Evolutionary conservation across 2,797 vertebrate genomes (phyloP).

Genomic region (Lepus oiostolus): DNA sequence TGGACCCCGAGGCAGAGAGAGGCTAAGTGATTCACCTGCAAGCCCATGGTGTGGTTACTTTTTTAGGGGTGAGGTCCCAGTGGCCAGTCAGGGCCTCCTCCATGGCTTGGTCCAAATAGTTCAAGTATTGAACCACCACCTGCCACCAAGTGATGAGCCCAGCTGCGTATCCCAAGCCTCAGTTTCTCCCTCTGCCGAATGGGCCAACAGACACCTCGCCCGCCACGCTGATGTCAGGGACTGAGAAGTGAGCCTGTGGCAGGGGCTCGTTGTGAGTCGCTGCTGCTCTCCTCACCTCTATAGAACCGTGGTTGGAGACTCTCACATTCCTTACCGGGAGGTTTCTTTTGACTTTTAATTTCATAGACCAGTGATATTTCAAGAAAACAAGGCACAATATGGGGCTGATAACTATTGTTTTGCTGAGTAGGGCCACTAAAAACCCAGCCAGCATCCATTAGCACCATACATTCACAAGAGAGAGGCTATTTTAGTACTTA

Average conservation of each 20-base stretch:
- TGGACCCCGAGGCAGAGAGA: constrained; percentile 44
- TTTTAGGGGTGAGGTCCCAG: neutral
- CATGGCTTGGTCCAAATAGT: neutral
- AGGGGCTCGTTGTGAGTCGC: neutral
- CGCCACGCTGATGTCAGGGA: neutral
- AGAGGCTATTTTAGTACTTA: neutral
- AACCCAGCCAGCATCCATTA: neutral
- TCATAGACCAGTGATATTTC: neutral
- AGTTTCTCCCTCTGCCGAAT: neutral
- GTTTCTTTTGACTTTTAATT: constrained; percentile 31
- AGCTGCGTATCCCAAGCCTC: neutral
- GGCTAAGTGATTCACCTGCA: neutral
- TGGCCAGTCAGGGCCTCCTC: neutral
- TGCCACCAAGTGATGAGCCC: neutral
- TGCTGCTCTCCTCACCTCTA: neutral
- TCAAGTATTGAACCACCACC: no score
- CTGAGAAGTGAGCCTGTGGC: rapidly evolving
- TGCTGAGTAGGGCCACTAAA: neutral
- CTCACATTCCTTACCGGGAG: neutral
- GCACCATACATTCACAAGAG: neutral
- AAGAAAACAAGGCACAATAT: neutral
- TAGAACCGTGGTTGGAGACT: neutral
- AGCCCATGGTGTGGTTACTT: neutral
- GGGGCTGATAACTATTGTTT: neutral
- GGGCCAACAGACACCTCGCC: neutral